phyloP scores from a whole-genome alignment of 2,888 invertebrate species.

The Himalopsyche tibetana region DNA sequence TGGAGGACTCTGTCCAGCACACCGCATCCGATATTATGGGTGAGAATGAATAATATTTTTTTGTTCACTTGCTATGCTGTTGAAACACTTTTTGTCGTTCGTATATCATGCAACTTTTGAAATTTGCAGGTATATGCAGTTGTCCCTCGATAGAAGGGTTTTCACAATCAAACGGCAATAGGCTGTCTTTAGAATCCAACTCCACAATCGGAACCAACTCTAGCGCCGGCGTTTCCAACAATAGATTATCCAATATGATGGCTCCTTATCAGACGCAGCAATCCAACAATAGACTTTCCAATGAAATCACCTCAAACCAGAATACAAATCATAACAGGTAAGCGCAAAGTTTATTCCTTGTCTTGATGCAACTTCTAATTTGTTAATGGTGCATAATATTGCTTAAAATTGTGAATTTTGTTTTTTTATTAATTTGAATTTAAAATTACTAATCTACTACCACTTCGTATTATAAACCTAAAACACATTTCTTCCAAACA shows the following conservation, averaged over 20 bases:
- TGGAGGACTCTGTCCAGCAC: conserved; percentile 72
- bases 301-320: conserved; percentile 50
- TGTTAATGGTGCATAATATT: not conserved
- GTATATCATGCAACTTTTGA: too few species aligned
- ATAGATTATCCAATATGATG: conserved; percentile 55
- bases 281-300: conserved; percentile 49
- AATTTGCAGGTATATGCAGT: conserved; percentile 72
- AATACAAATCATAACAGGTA: conserved; percentile 61
- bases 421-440: conserved; percentile 45
- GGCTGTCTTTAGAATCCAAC: conserved; percentile 60
- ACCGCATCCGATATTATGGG: conserved; percentile 71
- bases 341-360: not conserved
- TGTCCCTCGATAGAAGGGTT: conserved; percentile 60
- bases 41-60: conserved; percentile 60
- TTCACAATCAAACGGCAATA: conserved; percentile 59
- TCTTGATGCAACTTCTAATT: not conserved
- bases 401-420: conserved; percentile 1
- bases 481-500: conserved; percentile 64
- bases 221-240: conserved; percentile 48
- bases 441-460: conserved; percentile 40
- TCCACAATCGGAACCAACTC: conserved; percentile 59
- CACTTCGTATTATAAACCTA: not conserved
- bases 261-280: conserved; percentile 14
- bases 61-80: too few species aligned
- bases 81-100: too few species aligned